Evolutionary conservation across 2,888 invertebrate species (phyloP).

Genomic region (Limnephilus marmoratus): DNA sequence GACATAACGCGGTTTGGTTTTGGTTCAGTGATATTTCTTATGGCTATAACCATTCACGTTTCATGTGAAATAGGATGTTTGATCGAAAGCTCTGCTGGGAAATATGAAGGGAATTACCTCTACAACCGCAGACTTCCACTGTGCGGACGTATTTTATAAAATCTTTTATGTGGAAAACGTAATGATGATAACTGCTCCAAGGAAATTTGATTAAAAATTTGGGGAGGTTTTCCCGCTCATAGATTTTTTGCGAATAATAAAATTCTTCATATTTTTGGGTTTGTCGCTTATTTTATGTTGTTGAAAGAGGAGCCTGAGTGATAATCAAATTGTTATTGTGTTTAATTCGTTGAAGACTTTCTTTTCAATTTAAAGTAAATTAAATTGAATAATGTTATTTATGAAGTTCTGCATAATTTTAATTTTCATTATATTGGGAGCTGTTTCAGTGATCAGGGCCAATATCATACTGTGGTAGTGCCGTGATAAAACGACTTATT

Average conservation of each 20-base stretch:
- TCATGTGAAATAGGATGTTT: slow-evolving; percentile 30
- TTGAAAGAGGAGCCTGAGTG: not conserved
- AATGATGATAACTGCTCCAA: not conserved
- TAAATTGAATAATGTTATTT: too few species aligned
- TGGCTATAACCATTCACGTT: not conserved
- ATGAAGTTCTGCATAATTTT: too few species aligned
- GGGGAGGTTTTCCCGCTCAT: not conserved
- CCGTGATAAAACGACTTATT: too few species aligned
- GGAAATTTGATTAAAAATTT: not conserved
- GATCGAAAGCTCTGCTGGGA: slow-evolving; percentile 35
- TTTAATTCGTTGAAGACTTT: too few species aligned
- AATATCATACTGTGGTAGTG: too few species aligned
- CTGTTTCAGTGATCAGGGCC: too few species aligned
- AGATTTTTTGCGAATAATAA: not conserved
- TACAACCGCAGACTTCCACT: not conserved
- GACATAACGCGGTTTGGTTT: not conserved
- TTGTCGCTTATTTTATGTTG: not conserved
- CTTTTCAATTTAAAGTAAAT: too few species aligned
- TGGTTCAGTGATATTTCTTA: not conserved
- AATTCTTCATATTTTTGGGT: not conserved
- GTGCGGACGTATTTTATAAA: not conserved
- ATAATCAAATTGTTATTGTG: not conserved
- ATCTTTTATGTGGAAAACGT: not conserved
- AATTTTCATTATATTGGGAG: too few species aligned
- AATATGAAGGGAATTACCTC: slow-evolving; percentile 40